A percentile compares a stretch with the other conserved stretches of the same genome.
phyloP scores from a whole-genome alignment of 2,797 vertebrate genomes.

The Pelobates cultripes region DNA sequence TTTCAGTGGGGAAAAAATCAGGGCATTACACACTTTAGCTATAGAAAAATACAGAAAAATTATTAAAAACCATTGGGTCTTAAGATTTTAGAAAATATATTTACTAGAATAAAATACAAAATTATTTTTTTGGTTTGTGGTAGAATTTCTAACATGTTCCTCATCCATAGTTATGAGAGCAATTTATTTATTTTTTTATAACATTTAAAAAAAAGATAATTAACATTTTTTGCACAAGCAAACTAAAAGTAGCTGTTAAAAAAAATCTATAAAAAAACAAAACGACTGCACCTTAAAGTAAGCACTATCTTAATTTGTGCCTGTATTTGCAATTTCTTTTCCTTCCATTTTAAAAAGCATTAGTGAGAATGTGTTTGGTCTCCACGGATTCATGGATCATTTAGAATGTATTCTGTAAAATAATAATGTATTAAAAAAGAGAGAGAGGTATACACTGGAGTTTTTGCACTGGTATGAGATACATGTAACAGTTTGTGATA shows the following conservation, averaged over 20 bases:
- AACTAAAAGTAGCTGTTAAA: slow-evolving; percentile 63
- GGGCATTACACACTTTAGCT: slow-evolving; percentile 26
- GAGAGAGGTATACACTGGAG: slow-evolving; percentile 22
- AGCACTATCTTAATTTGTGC: slow-evolving; percentile 74
- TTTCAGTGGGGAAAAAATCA: slow-evolving; percentile 1
- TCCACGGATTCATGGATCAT: background rate
- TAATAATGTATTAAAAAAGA: background rate
- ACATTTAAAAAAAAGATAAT: slow-evolving; percentile 67
- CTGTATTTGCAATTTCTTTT: slow-evolving; percentile 60
- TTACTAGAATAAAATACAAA: slow-evolving; percentile 51
- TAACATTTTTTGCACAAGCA: slow-evolving; percentile 73
- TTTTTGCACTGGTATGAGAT: slow-evolving; percentile 15
- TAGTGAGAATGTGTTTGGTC: slow-evolving; percentile 8
- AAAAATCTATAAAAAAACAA: slow-evolving; percentile 10
- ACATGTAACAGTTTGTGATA: background rate
- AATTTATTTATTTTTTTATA: slow-evolving; percentile 62
- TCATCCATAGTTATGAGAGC: slow-evolving; percentile 13
- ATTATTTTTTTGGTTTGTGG: slow-evolving; percentile 60
- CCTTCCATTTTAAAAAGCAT: slow-evolving; percentile 19
- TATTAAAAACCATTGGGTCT: too few relatives aligned
- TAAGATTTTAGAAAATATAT: slow-evolving; percentile 25
- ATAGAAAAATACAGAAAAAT: background rate
- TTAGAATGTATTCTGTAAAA: slow-evolving; percentile 3
- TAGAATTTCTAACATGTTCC: slow-evolving; percentile 15
- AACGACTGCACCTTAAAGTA: slow-evolving; percentile 77